Base-by-base conservation (phyloP, 2,113 vertebrate species). In the Scortum barcoo region DNA sequence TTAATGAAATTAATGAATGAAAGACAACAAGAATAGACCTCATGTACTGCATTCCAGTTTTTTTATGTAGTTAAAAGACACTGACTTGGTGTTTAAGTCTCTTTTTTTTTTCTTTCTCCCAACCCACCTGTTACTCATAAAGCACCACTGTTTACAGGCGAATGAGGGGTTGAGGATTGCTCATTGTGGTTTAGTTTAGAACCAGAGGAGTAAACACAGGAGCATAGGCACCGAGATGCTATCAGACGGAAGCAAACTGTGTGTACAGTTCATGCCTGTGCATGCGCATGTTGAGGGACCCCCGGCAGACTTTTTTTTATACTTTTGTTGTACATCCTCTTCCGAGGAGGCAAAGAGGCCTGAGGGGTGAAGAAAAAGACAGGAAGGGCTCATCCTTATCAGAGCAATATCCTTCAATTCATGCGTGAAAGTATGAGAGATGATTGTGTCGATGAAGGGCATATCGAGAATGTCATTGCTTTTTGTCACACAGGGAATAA, bases 401-500 rank as follows among this genome's bases (percentile, higher is more conserved):
- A 1, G 2, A 3, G 11, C 51, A 74, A 8, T 12, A 4, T 16
- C 26, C 44, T 72, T 48, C 20, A 50, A 70, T 57, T 57, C 16
- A 42, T 38, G 38, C 2, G 6, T 74, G 24, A 67, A 67, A 76
- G 56, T 69, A 36, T 40, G 65, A 65, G 28, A 46, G 50, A 48
- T 58, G 42, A 50, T 19, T 1, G 26, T 53, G 7, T 77, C 44
- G 46, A 1, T 48, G 48, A 48, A 4, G 60, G 22, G 19, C 13
- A 16, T 22, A 9, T 7, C 36, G 7, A 7, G 28, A 70, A 24
- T 60, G 46, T 46, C 1, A 2, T 81, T 42, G 9, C 40, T 72
- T 66, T 61, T 48, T 76, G 42, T 81, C 50, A 0, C 95, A 94
- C 94, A 99, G 98, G 97, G 95, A 97, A 95, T 74, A 97, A 94